phyloP scores from a whole-genome alignment of 1,140 invertebrate species.

The Heterodera carotae region DNA sequence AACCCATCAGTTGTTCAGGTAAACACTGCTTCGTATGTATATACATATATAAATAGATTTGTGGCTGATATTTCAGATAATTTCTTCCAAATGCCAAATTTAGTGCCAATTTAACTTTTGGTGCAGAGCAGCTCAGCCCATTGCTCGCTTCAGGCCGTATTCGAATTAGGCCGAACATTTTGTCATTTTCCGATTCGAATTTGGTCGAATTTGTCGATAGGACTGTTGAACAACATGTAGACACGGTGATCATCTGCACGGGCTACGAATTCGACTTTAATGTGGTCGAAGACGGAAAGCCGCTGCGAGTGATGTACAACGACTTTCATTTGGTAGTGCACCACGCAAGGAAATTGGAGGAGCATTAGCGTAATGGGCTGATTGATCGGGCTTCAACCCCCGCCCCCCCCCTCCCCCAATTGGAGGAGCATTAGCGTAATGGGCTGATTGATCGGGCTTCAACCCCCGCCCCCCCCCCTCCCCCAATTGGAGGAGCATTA shows the following conservation, averaged over 20 bases:
- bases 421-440: no score
- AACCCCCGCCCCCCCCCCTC: no score
- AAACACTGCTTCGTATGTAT: neutral
- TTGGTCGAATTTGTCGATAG: constrained; percentile 29
- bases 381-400: no score
- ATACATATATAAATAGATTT: no score
- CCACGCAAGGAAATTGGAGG: no score
- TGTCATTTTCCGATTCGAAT: constrained; percentile 29
- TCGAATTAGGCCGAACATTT: constrained; percentile 31
- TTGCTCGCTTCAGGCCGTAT: constrained; percentile 18
- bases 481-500: no score
- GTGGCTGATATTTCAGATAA: neutral
- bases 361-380: no score
- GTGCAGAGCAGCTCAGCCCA: constrained; percentile 17
- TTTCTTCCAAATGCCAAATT: constrained; percentile 23
- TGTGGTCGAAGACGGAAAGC: constrained; percentile 33
- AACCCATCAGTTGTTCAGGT: neutral
- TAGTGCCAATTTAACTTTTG: constrained; percentile 32
- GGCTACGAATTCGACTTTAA: constrained; percentile 35
- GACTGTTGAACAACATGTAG: constrained; percentile 20
- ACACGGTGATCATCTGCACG: constrained; percentile 27
- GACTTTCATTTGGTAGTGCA: constrained; percentile 31
- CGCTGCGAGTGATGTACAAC: constrained; percentile 28
- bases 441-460: no score
- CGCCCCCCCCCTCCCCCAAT: no score